phyloP scores from a whole-genome alignment of 1,140 invertebrate species.

The Pteromalus puparum region DNA sequence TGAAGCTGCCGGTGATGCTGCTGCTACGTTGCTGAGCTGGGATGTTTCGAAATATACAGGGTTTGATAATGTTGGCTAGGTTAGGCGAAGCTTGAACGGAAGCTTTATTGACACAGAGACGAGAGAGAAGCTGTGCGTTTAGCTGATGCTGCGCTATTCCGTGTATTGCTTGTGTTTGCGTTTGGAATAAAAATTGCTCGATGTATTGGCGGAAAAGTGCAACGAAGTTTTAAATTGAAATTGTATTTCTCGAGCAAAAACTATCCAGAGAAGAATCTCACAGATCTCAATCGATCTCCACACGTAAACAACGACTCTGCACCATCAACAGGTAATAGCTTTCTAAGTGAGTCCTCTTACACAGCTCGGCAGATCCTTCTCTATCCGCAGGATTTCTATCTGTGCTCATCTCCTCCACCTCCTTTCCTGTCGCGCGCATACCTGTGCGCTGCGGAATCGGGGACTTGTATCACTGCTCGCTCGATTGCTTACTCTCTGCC shows the following conservation, averaged over 20 bases:
- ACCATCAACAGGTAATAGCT: neutral
- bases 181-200: too few species aligned
- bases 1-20: slow-evolving; percentile 12
- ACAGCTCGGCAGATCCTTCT: slow-evolving; percentile 22
- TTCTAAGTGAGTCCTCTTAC: slow-evolving; percentile 37
- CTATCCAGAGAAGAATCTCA: too few species aligned
- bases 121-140: too few species aligned
- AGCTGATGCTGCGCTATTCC: too few species aligned
- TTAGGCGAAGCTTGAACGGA: too few species aligned
- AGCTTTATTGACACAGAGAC: too few species aligned
- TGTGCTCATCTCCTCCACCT: slow-evolving; percentile 46
- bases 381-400: slow-evolving; percentile 53
- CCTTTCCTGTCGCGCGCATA: slow-evolving; percentile 5
- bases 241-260: too few species aligned
- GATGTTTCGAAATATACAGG: slow-evolving; percentile 4
- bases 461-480: neutral
- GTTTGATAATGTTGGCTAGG: too few species aligned
- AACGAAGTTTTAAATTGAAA: too few species aligned
- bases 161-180: too few species aligned
- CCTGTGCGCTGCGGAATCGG: neutral
- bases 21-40: neutral
- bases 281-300: too few species aligned
- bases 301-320: slow-evolving; percentile 7
- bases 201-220: too few species aligned
- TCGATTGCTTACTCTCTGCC: slow-evolving; percentile 34